These are phyloP conservation scores for Cochlearius cochlearius DNA, from an alignment of 2,113 vertebrate species.

Conservation along the genomic window DNA sequence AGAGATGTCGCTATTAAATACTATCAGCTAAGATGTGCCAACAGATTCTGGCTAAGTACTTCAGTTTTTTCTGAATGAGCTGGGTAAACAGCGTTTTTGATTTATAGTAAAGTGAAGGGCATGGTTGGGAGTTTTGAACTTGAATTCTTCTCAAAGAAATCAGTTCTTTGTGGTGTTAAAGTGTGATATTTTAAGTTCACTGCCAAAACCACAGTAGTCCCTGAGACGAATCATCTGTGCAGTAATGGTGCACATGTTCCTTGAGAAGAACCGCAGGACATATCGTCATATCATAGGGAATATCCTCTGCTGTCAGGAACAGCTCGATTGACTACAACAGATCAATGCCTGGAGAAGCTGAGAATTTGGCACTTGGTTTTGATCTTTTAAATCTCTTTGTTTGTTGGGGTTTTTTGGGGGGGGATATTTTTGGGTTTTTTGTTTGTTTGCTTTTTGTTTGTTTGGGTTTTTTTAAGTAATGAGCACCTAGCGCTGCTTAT, in stretches of 20 bases:
- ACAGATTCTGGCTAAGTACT: neutral
- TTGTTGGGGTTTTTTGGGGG: neutral
- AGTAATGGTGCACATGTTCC: neutral
- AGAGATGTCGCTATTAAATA: neutral
- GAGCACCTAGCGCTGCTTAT: neutral
- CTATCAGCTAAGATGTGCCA: neutral
- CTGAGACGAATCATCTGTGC: neutral
- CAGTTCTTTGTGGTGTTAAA: neutral
- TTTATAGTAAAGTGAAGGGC: neutral
- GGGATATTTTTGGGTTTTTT: too few relatives aligned
- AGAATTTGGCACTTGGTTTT: neutral
- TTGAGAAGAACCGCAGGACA: neutral
- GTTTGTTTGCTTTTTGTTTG: neutral
- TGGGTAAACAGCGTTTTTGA: neutral
- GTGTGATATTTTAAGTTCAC: neutral
- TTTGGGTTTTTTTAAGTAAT: neutral
- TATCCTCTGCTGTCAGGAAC: neutral
- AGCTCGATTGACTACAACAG: neutral
- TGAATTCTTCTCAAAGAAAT: neutral
- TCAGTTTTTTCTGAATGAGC: constrained; percentile 26
- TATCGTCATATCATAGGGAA: neutral
- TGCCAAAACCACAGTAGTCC: neutral
- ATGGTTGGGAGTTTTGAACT: neutral
- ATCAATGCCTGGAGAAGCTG: neutral
- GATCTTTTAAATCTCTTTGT: neutral